A percentile compares a stretch with the other conserved stretches of the same genome.
Conservation (phyloP, 2,113 vertebrate species). For the Theropithecus gelada region DNA sequence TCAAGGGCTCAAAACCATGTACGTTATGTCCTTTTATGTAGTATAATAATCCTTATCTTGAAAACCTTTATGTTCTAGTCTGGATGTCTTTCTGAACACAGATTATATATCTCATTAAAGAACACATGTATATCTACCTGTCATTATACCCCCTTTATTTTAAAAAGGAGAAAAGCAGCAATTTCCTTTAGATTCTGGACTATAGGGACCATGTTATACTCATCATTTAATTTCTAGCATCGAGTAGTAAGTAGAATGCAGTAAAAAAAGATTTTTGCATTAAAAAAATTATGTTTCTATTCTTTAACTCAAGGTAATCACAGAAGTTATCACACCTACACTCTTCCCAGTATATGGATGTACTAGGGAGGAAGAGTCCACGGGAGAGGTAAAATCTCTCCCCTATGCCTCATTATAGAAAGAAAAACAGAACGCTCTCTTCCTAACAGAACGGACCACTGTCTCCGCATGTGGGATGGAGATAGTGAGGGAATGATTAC, state of each 20-base stretch:
- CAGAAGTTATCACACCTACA: not conserved
- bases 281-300: not conserved
- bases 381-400: not conserved
- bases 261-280: not conserved
- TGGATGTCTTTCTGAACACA: not conserved
- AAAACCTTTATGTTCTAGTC: not conserved
- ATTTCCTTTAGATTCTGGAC: not conserved
- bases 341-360: not conserved
- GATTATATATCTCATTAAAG: not conserved
- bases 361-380: not conserved
- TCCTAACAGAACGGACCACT: not conserved
- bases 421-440: not conserved
- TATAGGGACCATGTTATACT: not conserved
- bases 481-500: not conserved
- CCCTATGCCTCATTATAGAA: not conserved
- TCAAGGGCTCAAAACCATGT: not conserved
- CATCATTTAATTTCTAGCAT: constrained; percentile 3
- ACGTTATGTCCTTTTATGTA: not conserved
- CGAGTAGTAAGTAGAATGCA: not conserved
- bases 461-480: not conserved
- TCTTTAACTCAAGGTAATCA: not conserved
- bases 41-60: not conserved
- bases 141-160: not conserved
- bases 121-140: not conserved
- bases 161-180: not conserved